Evolutionary conservation across 2,888 invertebrate genomes (phyloP).

Genomic region (Epinotia demarniana): DNA sequence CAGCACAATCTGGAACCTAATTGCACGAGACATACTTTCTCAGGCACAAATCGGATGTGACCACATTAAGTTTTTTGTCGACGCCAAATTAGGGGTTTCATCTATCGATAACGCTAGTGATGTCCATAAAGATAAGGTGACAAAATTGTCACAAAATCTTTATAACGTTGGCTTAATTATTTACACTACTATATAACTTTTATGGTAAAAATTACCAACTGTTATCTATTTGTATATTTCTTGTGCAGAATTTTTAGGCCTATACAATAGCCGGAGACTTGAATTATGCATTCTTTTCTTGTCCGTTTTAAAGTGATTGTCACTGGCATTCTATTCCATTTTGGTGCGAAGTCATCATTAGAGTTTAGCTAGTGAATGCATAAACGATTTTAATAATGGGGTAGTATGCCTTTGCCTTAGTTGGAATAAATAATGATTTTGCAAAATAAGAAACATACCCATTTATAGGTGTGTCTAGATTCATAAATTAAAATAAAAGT

Average conservation of each 20-base stretch:
- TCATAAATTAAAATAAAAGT: no score
- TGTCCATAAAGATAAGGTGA: neutral
- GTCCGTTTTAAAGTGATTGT: no score
- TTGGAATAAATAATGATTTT: neutral
- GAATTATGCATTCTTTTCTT: no score
- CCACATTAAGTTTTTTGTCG: slow-evolving; percentile 33
- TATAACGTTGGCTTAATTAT: no score
- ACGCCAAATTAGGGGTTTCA: slow-evolving; percentile 20
- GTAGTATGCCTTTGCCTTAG: neutral
- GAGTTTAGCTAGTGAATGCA: neutral
- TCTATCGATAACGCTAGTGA: slow-evolving; percentile 26
- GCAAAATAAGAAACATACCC: neutral
- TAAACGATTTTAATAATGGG: neutral
- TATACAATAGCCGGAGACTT: no score
- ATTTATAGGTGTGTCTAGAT: no score
- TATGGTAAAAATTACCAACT: no score
- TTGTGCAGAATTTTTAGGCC: no score
- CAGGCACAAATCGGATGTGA: slow-evolving; percentile 41
- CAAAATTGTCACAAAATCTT: no score
- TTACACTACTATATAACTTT: no score
- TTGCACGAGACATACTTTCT: slow-evolving; percentile 39
- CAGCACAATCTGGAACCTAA: slow-evolving; percentile 2
- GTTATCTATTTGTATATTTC: no score
- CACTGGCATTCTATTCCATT: neutral
- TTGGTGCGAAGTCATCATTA: neutral